A percentile compares a stretch with the other conserved stretches of the same genome.
Evolutionary conservation across 2,113 vertebrate genomes (phyloP).

Genomic region (Verasper variegatus): DNA sequence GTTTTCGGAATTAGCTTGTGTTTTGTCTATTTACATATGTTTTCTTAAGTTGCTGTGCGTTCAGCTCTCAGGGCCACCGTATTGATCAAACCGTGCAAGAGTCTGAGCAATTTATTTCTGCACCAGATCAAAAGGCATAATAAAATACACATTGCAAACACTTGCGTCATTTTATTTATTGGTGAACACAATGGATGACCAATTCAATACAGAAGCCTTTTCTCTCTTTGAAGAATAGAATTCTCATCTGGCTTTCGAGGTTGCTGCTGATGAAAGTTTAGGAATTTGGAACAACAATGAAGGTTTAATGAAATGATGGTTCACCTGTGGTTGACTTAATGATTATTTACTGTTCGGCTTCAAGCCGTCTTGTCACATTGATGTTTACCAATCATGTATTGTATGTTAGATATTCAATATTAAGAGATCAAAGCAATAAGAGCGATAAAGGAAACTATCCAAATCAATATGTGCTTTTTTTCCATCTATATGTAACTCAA

Average conservation of each 20-base stretch:
- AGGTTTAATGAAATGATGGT: background rate
- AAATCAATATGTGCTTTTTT: background rate
- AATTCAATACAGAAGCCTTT: slow-evolving; percentile 60
- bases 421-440: background rate
- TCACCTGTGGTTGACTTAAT: background rate
- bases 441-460: background rate
- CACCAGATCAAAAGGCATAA: slow-evolving; percentile 81
- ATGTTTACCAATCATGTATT: background rate
- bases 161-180: slow-evolving; percentile 80
- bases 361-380: too few species aligned
- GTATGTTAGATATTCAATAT: background rate
- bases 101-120: slow-evolving; percentile 14
- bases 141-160: slow-evolving; percentile 84
- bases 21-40: background rate
- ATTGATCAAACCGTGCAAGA: slow-evolving; percentile 13
- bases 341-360: background rate
- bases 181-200: slow-evolving; percentile 79
- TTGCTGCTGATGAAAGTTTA: slow-evolving; percentile 62
- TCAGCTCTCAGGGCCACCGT: background rate
- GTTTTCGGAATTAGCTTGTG: background rate
- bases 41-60: background rate
- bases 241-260: slow-evolving; percentile 80
- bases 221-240: slow-evolving; percentile 72
- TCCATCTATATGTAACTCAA: background rate
- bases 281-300: background rate